These are phyloP conservation scores for Aricia agestis DNA, from an alignment of 1,140 invertebrate species.

Conservation along the genomic window DNA sequence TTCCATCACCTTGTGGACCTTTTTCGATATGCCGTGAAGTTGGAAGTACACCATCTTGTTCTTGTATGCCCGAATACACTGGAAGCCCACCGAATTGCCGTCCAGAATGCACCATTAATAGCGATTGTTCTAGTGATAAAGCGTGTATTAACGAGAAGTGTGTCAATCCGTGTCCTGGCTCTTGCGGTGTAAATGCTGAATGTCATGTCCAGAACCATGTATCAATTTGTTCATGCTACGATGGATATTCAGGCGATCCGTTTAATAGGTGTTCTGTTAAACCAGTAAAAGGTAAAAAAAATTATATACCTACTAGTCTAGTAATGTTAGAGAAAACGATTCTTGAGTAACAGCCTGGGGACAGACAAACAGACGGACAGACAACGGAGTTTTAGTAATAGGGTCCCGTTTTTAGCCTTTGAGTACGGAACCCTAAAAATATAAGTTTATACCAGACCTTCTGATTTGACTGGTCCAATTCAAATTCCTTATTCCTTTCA, in stretches of 20 bases:
- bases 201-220: constrained; percentile 85
- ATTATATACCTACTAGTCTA: background rate
- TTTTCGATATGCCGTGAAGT: constrained; percentile 83
- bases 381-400: too few relatives aligned
- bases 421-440: too few relatives aligned
- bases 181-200: constrained; percentile 84
- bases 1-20: constrained; percentile 83
- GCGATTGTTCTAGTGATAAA: constrained; percentile 83
- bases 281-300: constrained; percentile 65
- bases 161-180: constrained; percentile 85
- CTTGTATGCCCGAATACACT: constrained; percentile 80
- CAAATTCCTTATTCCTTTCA: too few relatives aligned
- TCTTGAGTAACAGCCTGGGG: too few relatives aligned
- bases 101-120: constrained; percentile 84
- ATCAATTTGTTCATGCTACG: constrained; percentile 82
- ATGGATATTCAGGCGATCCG: constrained; percentile 84
- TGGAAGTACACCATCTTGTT: constrained; percentile 80
- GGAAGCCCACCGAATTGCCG: constrained; percentile 86
- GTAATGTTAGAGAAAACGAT: too few relatives aligned
- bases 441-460: too few relatives aligned
- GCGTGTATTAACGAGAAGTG: constrained; percentile 87
- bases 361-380: too few relatives aligned
- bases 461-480: too few relatives aligned
- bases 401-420: too few relatives aligned
- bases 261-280: constrained; percentile 78